Evolutionary conservation across 1,140 invertebrate genomes (phyloP), one percentile per base, ranked within the genome.

Genomic region (Aphaenogaster floridana): DNA sequence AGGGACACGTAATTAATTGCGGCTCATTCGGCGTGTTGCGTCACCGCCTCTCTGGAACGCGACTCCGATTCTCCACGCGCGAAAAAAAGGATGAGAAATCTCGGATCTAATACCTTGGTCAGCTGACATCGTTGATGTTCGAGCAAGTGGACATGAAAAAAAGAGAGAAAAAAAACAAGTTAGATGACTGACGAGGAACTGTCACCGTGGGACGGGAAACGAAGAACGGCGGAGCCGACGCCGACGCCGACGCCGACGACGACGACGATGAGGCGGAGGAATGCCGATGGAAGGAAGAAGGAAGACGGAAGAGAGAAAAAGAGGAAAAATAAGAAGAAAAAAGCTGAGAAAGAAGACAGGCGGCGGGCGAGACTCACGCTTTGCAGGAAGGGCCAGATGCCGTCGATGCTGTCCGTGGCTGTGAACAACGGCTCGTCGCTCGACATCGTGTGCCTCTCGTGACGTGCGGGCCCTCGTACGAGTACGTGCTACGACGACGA

Each of bases 311-410:
- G 21, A 17, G 9, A 11, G 3, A 28, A 28, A 28, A 28, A 21
- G 8, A 39, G 8, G 34, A 39, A 64, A 17, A 64, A 7, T 6
- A 5, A 11, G 9, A 42, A 11, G 9, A 11, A 11, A 13, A 34
- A 42, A 64, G 28, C 5, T 7, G 5, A 42, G 3, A 66, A 8
- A 21, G 7, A 11, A 42, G 3, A 52, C 63, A 2, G 36, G 42
- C 9, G 34, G 57, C 52, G 13, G 1, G 39, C 9, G 94, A 89
- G 91, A 94, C 94, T 94, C 88, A 95, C 95, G 77, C 92, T 95
- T 80, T 94, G 94, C 42, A 95, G 77, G 83, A 95, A 95, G n/a
- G 94, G 93, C 92, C 94, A 94, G 57, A 95, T 88, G 80, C 95
- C 93, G 83, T 95, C 93, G 71, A 95, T 94, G 68, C 90, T 88